A percentile compares a stretch with the other conserved stretches of the same genome.
Evolutionary conservation across 2,888 invertebrate species (phyloP).

Genomic region (Cheilosia vulpina): DNA sequence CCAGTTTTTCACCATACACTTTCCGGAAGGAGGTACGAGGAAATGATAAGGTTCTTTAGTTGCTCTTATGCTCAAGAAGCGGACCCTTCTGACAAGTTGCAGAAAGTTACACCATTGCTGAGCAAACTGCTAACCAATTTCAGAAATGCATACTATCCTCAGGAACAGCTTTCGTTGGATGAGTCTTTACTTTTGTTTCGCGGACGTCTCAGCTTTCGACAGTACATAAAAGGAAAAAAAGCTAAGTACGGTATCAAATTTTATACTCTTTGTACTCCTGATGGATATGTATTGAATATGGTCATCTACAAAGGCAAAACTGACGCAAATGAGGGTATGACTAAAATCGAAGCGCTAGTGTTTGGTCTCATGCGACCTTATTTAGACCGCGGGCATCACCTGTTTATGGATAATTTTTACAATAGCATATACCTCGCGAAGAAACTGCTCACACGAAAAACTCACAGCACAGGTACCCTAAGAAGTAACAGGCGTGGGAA

Average conservation of each 20-base stretch:
- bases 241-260: too few species aligned
- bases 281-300: not conserved
- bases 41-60: not conserved
- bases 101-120: too few species aligned
- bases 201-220: not conserved
- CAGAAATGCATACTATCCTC: not conserved
- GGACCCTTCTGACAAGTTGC: too few species aligned
- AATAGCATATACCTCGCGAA: not conserved
- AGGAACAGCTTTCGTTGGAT: not conserved
- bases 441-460: not conserved
- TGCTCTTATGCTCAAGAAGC: not conserved
- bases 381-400: not conserved
- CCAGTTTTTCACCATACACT: not conserved
- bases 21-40: not conserved
- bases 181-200: slow-evolving; percentile 1
- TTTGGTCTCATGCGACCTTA: too few species aligned
- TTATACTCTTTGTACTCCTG: not conserved
- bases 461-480: not conserved
- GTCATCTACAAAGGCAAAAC: not conserved
- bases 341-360: too few species aligned
- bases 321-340: not conserved
- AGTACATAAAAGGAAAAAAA: too few species aligned
- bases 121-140: not conserved
- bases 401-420: not conserved
- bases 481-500: not conserved